A percentile compares a stretch with the other conserved stretches of the same genome.
phyloP scores from a whole-genome alignment of 1,140 invertebrate species.

The Bombus ignitus region DNA sequence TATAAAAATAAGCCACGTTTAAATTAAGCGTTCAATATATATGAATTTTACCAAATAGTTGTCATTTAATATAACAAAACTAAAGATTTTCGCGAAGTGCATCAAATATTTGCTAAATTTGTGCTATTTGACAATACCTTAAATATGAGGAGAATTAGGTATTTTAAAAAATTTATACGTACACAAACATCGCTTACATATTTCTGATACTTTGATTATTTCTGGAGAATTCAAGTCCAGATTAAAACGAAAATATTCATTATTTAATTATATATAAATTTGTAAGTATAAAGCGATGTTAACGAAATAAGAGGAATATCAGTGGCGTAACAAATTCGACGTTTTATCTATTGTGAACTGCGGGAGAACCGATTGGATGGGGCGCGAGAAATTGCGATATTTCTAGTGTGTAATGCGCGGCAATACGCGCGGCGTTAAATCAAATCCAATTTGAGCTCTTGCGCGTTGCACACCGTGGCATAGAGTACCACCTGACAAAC shows the following conservation, averaged over 20 bases:
- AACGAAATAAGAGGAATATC: not conserved
- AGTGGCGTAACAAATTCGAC: constrained; percentile 12
- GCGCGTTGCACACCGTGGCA: constrained; percentile 73
- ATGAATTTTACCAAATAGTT: no score
- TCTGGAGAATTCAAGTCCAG: not conserved
- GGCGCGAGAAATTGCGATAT: constrained; percentile 80
- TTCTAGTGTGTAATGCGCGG: constrained; percentile 81
- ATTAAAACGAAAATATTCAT: not conserved
- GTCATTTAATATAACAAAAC: no score
- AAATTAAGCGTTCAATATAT: no score
- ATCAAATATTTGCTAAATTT: no score
- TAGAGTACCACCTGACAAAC: constrained; percentile 82
- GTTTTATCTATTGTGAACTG: constrained; percentile 72
- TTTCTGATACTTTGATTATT: not conserved
- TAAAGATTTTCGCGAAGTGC: no score
- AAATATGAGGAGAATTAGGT: no score
- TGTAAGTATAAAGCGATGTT: not conserved
- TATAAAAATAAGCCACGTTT: no score
- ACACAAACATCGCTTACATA: not conserved
- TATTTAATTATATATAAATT: no score
- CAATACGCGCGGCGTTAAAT: constrained; percentile 81
- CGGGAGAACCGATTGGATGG: constrained; percentile 77
- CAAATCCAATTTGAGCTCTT: constrained; percentile 81
- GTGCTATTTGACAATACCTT: no score
- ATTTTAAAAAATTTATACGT: no score